Base-by-base conservation (phyloP, 2,113 vertebrate species). In the Hiodon tergisus region DNA sequence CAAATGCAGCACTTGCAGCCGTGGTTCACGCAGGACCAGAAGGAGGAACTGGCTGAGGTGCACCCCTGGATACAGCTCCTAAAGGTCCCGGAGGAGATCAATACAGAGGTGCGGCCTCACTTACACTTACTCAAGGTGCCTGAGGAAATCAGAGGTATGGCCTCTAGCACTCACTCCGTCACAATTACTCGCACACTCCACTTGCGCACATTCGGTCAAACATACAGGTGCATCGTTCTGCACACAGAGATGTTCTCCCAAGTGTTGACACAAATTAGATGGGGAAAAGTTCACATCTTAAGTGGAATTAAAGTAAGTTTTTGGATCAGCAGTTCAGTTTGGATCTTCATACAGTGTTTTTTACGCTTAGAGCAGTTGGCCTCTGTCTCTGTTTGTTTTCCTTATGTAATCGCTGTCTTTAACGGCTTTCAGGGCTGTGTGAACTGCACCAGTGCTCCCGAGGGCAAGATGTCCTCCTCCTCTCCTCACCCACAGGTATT, bases 21-120 rank as follows among this genome's bases (percentile, higher is more conserved):
- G 0, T 88, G 85, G 84, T 95, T 97, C 83, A 93, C 83, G 0
- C 86, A 83, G 0, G 83, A 90, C 17, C 95, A 96, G 78, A 91
- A 86, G 82, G 79, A 90, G 79, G 95, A 96, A 87, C 91, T 96
- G 31, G 89, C 91, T 2, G 81, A 88, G 50, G 91, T 93, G 65
- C 92, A 92, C 48, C 77, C 92, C 0, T 96, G 94, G 95, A 89
- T 94, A 73, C 83, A 82, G 47, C 90, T 86, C 72, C 91, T 79
- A 73, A 81, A 78, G 0, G 16, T 94, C 16, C 93, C 94, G 0
- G 85, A 79, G 73, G 91, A 91, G 50, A 88, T 92, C 31, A 82
- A 89, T 83, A 86, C 86, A 76, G 89, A 89, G 57, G 95, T 96
- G 71, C 80, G 84, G n/a, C 8, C 13, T 8, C 46, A 70, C 31